A percentile compares a stretch with the other conserved stretches of the same genome.
Evolutionary conservation across 92 coral and sea anemone species (phyloP).

Genomic region (Paragorgia papillata): DNA sequence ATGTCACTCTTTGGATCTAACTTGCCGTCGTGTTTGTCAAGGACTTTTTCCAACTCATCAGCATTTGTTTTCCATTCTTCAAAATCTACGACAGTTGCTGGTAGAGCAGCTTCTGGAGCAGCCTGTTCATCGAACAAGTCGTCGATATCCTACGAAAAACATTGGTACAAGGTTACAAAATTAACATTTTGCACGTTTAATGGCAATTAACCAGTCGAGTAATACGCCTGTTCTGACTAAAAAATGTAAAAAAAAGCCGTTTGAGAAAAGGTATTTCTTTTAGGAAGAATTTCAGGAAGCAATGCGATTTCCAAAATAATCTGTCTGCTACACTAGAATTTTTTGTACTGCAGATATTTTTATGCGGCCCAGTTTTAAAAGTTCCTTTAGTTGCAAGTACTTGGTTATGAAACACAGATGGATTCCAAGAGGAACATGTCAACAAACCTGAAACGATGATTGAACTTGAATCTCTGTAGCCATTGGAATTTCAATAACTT

Average conservation of each 20-base stretch:
- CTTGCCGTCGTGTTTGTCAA: constrained; percentile 23
- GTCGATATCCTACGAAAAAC: background rate
- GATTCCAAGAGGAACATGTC: background rate
- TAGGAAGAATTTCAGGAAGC: too few species aligned
- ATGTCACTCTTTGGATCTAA: constrained; percentile 25
- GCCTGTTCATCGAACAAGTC: background rate
- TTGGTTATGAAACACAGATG: too few species aligned
- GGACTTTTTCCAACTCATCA: constrained; percentile 21
- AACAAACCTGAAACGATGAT: constrained; percentile 15
- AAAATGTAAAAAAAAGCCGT: too few species aligned
- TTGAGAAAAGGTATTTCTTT: too few species aligned
- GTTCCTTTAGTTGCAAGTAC: too few species aligned
- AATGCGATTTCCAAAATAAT: too few species aligned
- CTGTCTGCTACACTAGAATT: too few species aligned
- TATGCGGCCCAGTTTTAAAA: too few species aligned
- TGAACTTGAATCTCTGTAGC: background rate
- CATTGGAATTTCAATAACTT: constrained; percentile 6
- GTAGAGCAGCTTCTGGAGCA: background rate
- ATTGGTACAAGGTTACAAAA: background rate
- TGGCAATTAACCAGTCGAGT: too few species aligned
- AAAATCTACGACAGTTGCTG: too few species aligned
- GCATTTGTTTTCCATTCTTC: constrained; percentile 29
- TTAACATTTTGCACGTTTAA: background rate
- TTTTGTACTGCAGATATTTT: too few species aligned
- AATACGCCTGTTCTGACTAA: too few species aligned